Conservation (phyloP, 2,797 vertebrate genomes). For the Geranospiza caerulescens region DNA sequence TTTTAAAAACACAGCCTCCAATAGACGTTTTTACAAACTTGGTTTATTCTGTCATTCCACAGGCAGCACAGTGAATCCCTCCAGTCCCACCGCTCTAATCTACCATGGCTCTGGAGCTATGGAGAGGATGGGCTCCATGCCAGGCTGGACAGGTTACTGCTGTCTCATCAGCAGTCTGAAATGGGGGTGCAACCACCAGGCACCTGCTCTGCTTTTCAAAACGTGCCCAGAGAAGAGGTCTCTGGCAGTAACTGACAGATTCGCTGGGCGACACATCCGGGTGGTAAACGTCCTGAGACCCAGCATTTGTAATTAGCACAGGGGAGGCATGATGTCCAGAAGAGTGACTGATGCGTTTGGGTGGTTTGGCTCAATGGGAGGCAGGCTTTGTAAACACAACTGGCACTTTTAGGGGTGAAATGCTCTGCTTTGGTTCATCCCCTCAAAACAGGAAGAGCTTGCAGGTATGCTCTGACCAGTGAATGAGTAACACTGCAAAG, state of each 20-base stretch:
- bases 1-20: neutral
- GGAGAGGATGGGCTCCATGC: neutral
- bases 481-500: neutral
- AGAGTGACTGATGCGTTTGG: neutral
- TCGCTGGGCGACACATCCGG: neutral
- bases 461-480: neutral
- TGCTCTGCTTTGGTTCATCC: neutral
- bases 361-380: neutral
- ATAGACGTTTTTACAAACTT: neutral
- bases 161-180: neutral
- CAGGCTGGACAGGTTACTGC: neutral
- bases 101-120: neutral
- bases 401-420: neutral
- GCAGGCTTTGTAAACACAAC: neutral
- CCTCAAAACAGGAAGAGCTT: neutral
- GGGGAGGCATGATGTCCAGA: neutral
- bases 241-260: neutral
- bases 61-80: neutral
- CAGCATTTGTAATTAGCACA: neutral
- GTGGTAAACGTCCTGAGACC: neutral
- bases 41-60: too few relatives aligned
- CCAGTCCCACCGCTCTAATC: neutral
- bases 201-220: neutral
- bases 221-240: neutral
- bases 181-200: neutral